A percentile compares a stretch with the other conserved stretches of the same genome.
These are phyloP conservation scores for Gobiocypris rarus DNA, from an alignment of 2,113 vertebrate genomes.

Conservation along the genomic window DNA sequence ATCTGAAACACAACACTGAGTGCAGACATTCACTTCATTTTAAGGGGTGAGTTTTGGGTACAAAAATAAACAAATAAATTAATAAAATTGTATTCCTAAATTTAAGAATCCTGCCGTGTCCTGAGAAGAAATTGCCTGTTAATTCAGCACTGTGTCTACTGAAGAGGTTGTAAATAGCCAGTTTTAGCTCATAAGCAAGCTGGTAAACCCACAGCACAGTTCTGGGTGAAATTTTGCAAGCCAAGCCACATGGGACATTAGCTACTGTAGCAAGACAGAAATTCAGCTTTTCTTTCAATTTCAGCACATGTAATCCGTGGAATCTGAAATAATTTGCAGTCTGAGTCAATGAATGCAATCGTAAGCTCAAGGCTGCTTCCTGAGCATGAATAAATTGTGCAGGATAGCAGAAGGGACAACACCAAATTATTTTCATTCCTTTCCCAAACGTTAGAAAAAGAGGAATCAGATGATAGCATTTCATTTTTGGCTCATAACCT, in stretches of 20 bases:
- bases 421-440: constrained; percentile 58
- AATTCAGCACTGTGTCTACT: not conserved
- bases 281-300: constrained; percentile 55
- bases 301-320: constrained; percentile 64
- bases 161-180: not conserved
- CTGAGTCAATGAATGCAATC: constrained; percentile 67
- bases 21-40: constrained; percentile 5
- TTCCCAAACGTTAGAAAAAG: constrained; percentile 46
- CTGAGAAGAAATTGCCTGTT: not conserved
- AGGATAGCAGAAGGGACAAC: constrained; percentile 50
- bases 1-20: constrained; percentile 18
- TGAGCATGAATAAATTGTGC: constrained; percentile 68
- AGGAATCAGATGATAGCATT: constrained; percentile 74
- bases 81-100: not conserved
- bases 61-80: too few species aligned
- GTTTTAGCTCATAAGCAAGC: constrained; percentile 24
- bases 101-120: not conserved
- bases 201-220: constrained; percentile 11
- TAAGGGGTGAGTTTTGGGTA: too few species aligned
- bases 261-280: not conserved
- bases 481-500: not conserved
- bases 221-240: constrained; percentile 16
- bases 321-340: constrained; percentile 69
- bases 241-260: constrained; percentile 20
- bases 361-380: constrained; percentile 63